Conservation (phyloP, 2,888 invertebrate species). For the Synergus umbraculus region DNA sequence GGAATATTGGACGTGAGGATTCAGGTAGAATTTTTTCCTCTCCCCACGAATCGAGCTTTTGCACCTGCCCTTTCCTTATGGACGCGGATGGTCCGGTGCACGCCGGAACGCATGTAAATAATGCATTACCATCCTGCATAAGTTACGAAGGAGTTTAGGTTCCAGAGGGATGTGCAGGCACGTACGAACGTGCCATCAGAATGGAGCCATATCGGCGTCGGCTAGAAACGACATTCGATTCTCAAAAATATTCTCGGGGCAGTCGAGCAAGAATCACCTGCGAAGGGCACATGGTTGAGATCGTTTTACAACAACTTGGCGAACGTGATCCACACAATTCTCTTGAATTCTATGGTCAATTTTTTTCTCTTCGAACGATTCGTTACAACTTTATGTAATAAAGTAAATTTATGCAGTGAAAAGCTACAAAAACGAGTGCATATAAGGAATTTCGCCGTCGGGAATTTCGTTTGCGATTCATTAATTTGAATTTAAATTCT, state of each 20-base stretch:
- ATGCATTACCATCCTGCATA: constrained; percentile 47
- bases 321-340: constrained; percentile 12
- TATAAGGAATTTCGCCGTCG: no score
- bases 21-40: constrained; percentile 50
- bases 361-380: background rate
- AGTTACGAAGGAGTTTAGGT: constrained; percentile 51
- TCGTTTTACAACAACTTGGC: background rate
- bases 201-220: constrained; percentile 4
- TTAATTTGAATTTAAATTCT: background rate
- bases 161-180: constrained; percentile 49
- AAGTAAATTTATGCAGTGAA: background rate
- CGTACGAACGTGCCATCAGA: constrained; percentile 51
- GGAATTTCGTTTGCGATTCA: background rate
- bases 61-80: constrained; percentile 46
- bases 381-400: background rate
- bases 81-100: constrained; percentile 45
- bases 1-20: constrained; percentile 49
- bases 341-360: background rate
- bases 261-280: constrained; percentile 12
- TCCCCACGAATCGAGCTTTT: constrained; percentile 42
- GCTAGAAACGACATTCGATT: constrained; percentile 20
- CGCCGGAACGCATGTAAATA: constrained; percentile 51
- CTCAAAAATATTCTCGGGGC: constrained; percentile 12
- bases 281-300: constrained; percentile 7
- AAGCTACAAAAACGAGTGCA: background rate